Conservation (phyloP, 2,113 vertebrate genomes). For the Elachura formosa region DNA sequence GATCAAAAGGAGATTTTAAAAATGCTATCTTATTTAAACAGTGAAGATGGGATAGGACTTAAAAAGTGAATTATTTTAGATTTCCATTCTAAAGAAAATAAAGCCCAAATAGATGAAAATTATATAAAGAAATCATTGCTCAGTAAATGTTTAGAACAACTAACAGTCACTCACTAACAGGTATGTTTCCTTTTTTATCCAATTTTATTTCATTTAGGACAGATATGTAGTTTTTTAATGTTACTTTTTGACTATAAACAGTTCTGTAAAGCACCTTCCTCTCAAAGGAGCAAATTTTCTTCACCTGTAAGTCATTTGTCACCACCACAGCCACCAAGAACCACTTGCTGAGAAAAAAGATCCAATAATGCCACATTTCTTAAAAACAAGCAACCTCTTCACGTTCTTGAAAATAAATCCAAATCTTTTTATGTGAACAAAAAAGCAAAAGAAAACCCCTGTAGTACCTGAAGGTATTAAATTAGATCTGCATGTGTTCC, state of each 20-base stretch:
- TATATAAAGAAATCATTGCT: not conserved
- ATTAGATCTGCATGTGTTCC: not conserved
- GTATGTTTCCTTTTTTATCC: not conserved
- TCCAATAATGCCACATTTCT: not conserved
- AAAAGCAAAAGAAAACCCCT: not conserved
- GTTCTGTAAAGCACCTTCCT: not conserved
- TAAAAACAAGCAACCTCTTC: not conserved
- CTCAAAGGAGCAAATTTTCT: not conserved
- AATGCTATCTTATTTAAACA: not conserved
- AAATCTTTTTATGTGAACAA: not conserved
- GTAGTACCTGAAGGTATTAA: not conserved
- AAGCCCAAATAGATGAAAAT: not conserved
- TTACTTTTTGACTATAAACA: not conserved
- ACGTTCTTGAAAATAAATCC: not conserved
- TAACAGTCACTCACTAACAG: not conserved
- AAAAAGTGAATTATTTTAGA: not conserved
- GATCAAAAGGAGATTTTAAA: not conserved
- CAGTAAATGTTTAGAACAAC: not conserved
- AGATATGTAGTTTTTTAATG: not conserved
- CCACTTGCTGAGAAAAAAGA: not conserved
- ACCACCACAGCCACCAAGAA: fast-evolving
- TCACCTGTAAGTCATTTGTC: not conserved
- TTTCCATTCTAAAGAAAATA: not conserved
- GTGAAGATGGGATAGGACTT: not conserved
- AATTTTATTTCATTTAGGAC: not conserved